Evolutionary conservation across 2,113 vertebrate genomes (phyloP).

Genomic region (Carassius auratus): DNA sequence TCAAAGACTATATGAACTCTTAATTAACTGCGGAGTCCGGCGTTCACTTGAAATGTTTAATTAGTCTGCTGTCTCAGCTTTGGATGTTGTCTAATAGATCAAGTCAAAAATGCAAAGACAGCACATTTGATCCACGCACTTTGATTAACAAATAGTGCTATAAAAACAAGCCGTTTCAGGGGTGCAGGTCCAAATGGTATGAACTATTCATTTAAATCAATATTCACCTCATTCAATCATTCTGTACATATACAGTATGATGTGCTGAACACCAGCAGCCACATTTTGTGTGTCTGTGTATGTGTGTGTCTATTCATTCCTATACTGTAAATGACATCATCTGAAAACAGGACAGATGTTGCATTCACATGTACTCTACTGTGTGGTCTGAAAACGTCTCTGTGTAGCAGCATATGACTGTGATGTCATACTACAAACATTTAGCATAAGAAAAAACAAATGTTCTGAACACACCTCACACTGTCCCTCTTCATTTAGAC

Average conservation of each 20-base stretch:
- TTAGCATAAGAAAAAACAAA: constrained; percentile 32
- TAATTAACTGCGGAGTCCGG: neutral
- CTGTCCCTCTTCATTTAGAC: neutral
- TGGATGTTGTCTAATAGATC: neutral
- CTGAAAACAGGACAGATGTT: neutral
- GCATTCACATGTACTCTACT: neutral
- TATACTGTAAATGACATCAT: neutral
- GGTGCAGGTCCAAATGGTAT: neutral
- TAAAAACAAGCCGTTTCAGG: neutral
- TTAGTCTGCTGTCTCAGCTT: neutral
- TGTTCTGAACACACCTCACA: constrained; percentile 6
- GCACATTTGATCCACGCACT: neutral
- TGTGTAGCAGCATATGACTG: neutral
- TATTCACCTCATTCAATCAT: neutral
- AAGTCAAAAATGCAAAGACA: neutral
- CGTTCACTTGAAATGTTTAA: neutral
- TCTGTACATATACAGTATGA: neutral
- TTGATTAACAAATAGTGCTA: neutral
- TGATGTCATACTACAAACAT: constrained; percentile 43
- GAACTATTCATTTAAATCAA: neutral
- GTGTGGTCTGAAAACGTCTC: constrained; percentile 11
- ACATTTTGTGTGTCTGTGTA: too few species aligned
- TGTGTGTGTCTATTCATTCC: too few species aligned
- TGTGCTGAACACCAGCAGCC: neutral
- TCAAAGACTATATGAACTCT: neutral